Base-by-base conservation (phyloP, 2,888 invertebrate species). In the Choristoneura rosaceana region DNA sequence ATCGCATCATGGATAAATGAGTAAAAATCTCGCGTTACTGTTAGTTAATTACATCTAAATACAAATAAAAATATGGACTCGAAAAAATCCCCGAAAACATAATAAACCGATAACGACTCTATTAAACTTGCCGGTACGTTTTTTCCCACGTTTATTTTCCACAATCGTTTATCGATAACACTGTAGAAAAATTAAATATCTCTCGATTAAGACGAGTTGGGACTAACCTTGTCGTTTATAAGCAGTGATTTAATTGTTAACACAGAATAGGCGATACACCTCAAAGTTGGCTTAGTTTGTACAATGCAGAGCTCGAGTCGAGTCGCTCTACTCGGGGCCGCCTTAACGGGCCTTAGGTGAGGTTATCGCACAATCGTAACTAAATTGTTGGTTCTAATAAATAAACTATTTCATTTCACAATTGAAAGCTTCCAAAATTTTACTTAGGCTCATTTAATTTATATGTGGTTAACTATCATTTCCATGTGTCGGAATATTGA, bases 231-330 rank as follows among this genome's bases (percentile, higher is more conserved):
- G 52, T 60, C 47, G 45, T 70, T 65, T 62, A 67, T 66, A 55
- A n/a, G 65, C 52, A 67, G 61, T 34, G 59, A 69, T 59, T 69
- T 52, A 73, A 73, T 73, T 69, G 64, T 73, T 64, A 38, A 33
- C 58, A 71, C 68, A 41, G 64, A 68, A 73, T 71, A 71, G 71
- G 68, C 71, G 63, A 68, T 73, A 73, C 79, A 82, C 78, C 78
- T 81, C 84, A 80, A 78, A 74, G 76, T 82, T 81, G 83, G 79
- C 81, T 91, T 91, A 93, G 93, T 93, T 87, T 78, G 75, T 80
- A 92, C 83, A 87, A 92, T 93, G 93, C 84, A 81, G 89, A 87
- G 90, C 91, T 87, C 87, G 90, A 86, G 92, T 83, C 75, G 85
- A 89, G 93, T 91, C 93, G 93, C 87, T 81, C 84, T 85, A 82